Percentiles rank a stretch among this genome's conserved stretches.
Conservation (phyloP, 2,888 invertebrate species). For the Tetragnatha montana region DNA sequence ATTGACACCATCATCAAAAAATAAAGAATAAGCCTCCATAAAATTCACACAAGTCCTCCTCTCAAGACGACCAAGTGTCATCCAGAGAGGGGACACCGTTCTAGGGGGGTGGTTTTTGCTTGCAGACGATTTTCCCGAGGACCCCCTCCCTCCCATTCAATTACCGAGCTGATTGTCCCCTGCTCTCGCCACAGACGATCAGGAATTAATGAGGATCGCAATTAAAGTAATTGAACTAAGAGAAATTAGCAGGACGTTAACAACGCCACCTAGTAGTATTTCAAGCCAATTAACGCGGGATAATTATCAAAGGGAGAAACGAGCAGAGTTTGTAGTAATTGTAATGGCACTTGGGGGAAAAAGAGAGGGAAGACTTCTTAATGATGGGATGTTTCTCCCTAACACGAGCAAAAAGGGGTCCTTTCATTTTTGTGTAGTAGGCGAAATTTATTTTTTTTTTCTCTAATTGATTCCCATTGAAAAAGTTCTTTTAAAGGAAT, state of each 20-base stretch:
- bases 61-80: background rate
- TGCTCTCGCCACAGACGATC: conserved; percentile 48
- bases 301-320: conserved; percentile 52
- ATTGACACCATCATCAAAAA: background rate
- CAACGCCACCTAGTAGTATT: conserved; percentile 54
- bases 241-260: conserved; percentile 60
- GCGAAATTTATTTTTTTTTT: conserved; percentile 5
- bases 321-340: conserved; percentile 43
- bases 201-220: conserved; percentile 62
- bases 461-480: background rate
- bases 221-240: conserved; percentile 61
- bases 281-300: conserved; percentile 58
- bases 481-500: background rate
- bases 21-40: background rate
- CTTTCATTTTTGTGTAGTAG: background rate
- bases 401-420: conserved; percentile 7
- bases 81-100: conserved; percentile 2
- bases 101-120: conserved; percentile 15
- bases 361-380: background rate
- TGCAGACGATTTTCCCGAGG: background rate
- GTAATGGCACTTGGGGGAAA: conserved; percentile 16
- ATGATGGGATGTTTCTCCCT: conserved; percentile 9
- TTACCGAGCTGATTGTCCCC: conserved; percentile 47
- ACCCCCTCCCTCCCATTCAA: conserved; percentile 42
- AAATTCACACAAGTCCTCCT: background rate